Conservation (phyloP, 2,888 invertebrate genomes). For the Prosapia bicincta region DNA sequence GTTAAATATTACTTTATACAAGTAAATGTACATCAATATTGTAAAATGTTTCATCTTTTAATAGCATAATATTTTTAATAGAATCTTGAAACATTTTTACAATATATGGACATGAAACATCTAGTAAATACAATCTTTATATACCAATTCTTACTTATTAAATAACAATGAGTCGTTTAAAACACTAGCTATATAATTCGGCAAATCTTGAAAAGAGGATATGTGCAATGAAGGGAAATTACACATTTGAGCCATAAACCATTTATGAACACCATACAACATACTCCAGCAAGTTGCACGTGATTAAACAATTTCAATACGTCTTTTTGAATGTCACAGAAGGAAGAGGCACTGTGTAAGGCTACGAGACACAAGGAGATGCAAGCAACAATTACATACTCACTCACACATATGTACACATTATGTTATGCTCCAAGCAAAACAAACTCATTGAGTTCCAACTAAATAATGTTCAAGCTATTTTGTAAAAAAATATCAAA, state of each 20-base stretch:
- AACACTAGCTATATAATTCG: neutral
- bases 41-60: too few relatives aligned
- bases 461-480: neutral
- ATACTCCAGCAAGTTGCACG: neutral
- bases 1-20: too few relatives aligned
- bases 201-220: neutral
- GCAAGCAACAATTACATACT: slow-evolving; percentile 27
- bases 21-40: too few relatives aligned
- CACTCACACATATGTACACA: neutral
- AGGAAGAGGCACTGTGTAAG: slow-evolving; percentile 32
- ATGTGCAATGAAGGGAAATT: neutral
- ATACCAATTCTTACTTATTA: neutral
- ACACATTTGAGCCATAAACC: neutral
- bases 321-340: slow-evolving; percentile 22
- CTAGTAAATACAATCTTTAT: too few relatives aligned
- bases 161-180: neutral
- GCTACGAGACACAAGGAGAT: slow-evolving; percentile 29
- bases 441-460: neutral
- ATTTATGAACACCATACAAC: neutral
- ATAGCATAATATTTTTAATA: too few relatives aligned
- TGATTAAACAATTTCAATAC: neutral
- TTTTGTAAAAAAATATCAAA: neutral
- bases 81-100: too few relatives aligned
- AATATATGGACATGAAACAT: too few relatives aligned
- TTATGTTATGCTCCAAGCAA: too few relatives aligned